A percentile compares a stretch with the other conserved stretches of the same genome.
These are phyloP conservation scores for Apodemus speciosus DNA, from an alignment of 2,113 vertebrate species.

Conservation along the genomic window DNA sequence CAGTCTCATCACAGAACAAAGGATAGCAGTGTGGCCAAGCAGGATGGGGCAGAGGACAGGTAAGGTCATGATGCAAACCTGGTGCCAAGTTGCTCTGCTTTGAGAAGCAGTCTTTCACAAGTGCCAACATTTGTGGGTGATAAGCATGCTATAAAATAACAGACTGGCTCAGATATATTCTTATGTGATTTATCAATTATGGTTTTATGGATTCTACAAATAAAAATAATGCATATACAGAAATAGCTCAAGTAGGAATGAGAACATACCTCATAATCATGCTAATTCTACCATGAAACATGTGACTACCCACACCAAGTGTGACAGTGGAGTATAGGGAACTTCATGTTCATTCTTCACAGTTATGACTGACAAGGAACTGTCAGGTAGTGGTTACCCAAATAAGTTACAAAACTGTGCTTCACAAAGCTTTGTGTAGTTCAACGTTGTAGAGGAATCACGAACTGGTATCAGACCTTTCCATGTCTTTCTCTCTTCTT, in stretches of 20 bases:
- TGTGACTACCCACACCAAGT: not conserved
- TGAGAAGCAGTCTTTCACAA: not conserved
- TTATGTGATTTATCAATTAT: not conserved
- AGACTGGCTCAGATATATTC: too few species aligned
- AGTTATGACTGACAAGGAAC: not conserved
- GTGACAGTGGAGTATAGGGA: not conserved
- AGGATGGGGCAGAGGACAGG: not conserved
- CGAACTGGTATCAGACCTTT: not conserved
- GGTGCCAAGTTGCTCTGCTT: not conserved
- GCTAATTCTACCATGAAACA: not conserved
- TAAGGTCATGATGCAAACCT: not conserved
- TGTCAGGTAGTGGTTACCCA: not conserved
- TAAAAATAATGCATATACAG: not conserved
- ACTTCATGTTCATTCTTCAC: not conserved
- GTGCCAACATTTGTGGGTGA: too few species aligned
- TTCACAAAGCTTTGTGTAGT: not conserved
- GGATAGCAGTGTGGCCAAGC: too few species aligned
- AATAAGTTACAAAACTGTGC: not conserved
- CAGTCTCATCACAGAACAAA: not conserved
- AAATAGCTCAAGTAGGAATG: not conserved
- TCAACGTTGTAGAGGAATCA: not conserved
- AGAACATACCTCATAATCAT: not conserved
- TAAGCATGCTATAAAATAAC: not conserved
- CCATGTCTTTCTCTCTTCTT: not conserved
- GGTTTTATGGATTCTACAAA: not conserved